Conservation (phyloP, 1,140 invertebrate genomes). For the Lasioglossum albipes region DNA sequence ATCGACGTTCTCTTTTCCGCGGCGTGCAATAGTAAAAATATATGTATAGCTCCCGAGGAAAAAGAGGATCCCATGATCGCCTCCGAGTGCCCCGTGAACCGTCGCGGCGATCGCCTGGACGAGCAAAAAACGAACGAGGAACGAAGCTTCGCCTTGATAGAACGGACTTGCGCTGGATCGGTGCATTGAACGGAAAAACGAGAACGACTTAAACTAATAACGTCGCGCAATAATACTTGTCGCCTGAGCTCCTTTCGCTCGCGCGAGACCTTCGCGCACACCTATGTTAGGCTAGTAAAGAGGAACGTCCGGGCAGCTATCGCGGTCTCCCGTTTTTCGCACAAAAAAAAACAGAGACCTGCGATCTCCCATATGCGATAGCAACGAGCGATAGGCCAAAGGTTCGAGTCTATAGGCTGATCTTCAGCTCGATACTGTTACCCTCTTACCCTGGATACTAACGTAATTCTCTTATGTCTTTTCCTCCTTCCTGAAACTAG, state of each 20-base stretch:
- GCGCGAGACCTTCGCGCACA: conserved; percentile 10
- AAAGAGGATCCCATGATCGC: not conserved
- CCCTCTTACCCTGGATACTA: conserved; percentile 17
- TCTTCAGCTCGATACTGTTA: conserved; percentile 1
- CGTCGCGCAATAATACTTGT: conserved; percentile 32
- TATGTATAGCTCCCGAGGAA: conserved; percentile 16
- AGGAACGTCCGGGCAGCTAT: conserved; percentile 52
- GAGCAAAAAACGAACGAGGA: not conserved
- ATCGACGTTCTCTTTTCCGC: not conserved
- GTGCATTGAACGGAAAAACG: not conserved
- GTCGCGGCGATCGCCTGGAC: not conserved
- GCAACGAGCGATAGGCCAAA: conserved; percentile 52
- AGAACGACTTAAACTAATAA: conserved; percentile 10
- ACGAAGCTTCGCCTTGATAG: too few relatives aligned
- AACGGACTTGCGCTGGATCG: not conserved
- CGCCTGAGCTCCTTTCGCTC: conserved; percentile 15
- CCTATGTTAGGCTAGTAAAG: conserved; percentile 55
- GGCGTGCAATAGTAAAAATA: conserved; percentile 17
- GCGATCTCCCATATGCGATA: not conserved
- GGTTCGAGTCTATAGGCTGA: conserved; percentile 40
- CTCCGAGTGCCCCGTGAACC: not conserved
- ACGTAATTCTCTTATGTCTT: conserved; percentile 26
- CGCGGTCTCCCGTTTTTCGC: conserved; percentile 12
- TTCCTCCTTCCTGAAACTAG: not conserved
- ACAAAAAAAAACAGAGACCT: conserved; percentile 7